Conservation (phyloP, 2,113 vertebrate genomes). For the Zeus faber region DNA sequence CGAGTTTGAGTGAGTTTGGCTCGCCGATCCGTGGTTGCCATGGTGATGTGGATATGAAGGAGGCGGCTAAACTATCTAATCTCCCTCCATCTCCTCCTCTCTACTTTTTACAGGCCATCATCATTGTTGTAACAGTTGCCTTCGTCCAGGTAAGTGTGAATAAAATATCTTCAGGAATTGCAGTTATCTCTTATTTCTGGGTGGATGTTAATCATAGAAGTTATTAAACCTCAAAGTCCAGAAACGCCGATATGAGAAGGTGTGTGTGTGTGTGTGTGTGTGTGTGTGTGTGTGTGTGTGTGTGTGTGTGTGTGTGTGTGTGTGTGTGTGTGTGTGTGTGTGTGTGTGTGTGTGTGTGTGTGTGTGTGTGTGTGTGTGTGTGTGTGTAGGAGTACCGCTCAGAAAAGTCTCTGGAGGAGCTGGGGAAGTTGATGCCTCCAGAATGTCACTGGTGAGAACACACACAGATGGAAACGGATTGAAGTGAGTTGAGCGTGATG, state of each 20-base stretch:
- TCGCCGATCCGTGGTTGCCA: not conserved
- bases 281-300: constrained; percentile 10
- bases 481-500: not conserved
- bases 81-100: not conserved
- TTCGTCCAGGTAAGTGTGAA: constrained; percentile 88
- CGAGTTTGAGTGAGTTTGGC: too few relatives aligned
- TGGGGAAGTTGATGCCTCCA: constrained; percentile 95
- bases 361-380: not conserved
- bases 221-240: not conserved
- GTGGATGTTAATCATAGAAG: not conserved
- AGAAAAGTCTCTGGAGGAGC: constrained; percentile 95
- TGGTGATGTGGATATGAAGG: not conserved
- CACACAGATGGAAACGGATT: not conserved
- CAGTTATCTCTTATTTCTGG: not conserved
- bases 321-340: not conserved
- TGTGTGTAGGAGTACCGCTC: constrained; percentile 92
- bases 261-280: constrained; percentile 18
- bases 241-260: not conserved
- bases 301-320: constrained; percentile 6
- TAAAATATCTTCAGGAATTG: too few relatives aligned
- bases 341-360: not conserved
- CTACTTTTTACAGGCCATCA: constrained; percentile 83
- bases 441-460: constrained; percentile 93
- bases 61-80: not conserved
- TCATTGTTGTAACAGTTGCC: constrained; percentile 96